These are phyloP conservation scores for Sarotherodon lohbergeri DNA, from an alignment of 2,113 vertebrate genomes.

Conservation along the genomic window DNA sequence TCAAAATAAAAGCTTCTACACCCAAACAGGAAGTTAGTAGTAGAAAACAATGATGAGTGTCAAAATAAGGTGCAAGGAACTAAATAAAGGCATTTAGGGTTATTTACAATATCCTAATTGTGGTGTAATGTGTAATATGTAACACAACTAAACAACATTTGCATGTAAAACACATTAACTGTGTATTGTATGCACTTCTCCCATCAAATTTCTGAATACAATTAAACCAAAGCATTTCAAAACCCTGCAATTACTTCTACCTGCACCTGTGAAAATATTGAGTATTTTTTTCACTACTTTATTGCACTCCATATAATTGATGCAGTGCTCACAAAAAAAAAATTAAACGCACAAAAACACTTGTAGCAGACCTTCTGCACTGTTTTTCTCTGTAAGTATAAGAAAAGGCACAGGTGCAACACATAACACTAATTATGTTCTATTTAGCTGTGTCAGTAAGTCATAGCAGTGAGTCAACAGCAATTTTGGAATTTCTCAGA, in stretches of 20 bases:
- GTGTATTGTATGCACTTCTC: background rate
- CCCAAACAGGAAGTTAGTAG: too few species aligned
- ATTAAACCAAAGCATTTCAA: background rate
- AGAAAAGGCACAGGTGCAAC: background rate
- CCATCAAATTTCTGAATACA: background rate
- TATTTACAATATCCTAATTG: background rate
- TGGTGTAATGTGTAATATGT: background rate
- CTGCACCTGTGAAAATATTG: background rate
- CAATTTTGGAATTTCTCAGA: background rate
- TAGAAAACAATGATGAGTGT: too few species aligned
- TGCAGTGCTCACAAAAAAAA: background rate
- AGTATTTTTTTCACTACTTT: rapidly evolving
- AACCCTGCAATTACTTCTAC: background rate
- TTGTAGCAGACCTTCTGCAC: background rate
- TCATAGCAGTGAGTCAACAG: background rate
- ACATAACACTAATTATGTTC: background rate
- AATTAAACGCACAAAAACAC: background rate
- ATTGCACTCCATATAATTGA: background rate
- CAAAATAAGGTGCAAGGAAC: too few species aligned
- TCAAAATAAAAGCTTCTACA: too few species aligned
- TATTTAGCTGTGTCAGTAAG: background rate
- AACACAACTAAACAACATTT: background rate
- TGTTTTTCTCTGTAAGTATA: background rate
- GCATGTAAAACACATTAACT: background rate
- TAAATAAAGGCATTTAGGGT: too few species aligned